A percentile compares a stretch with the other conserved stretches of the same genome.
phyloP scores from a whole-genome alignment of 2,888 invertebrate genomes.

The Tetramorium bicarinatum region DNA sequence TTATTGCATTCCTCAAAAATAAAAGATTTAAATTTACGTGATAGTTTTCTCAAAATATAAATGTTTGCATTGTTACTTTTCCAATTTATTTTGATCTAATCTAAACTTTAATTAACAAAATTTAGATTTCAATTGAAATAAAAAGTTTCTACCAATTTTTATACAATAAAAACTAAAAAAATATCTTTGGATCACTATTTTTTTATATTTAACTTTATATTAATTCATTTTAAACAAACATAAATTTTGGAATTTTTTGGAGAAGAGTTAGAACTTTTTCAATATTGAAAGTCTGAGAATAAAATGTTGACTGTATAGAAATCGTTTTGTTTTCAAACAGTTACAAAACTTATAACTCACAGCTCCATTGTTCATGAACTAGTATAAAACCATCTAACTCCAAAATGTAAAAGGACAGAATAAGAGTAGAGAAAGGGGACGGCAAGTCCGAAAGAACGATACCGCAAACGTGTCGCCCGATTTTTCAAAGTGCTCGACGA shows the following conservation, averaged over 20 bases:
- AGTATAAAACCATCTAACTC: conserved; percentile 12
- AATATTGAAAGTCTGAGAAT: neutral
- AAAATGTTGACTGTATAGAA: neutral
- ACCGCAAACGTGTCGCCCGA: conserved; percentile 30
- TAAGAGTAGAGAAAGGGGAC: neutral
- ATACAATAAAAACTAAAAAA: neutral
- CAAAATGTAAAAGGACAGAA: conserved; percentile 13
- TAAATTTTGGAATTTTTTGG: neutral
- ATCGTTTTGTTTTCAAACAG: neutral
- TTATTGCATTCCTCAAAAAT: conserved; percentile 40
- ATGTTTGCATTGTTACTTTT: neutral
- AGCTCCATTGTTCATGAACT: neutral
- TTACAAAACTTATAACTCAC: neutral
- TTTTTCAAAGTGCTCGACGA: conserved; percentile 35
- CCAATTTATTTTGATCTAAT: neutral
- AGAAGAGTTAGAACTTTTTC: neutral
- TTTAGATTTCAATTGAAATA: neutral
- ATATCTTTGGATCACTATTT: neutral
- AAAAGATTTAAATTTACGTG: conserved; percentile 5
- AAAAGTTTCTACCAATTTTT: neutral
- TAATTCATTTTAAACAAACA: neutral
- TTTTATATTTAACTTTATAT: neutral
- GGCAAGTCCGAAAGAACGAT: neutral
- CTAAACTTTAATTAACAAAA: neutral
- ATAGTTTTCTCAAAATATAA: neutral